Percentiles rank a stretch among this genome's conserved stretches.
Conservation (phyloP, 2,797 vertebrate genomes). For the Gymnodraco acuticeps region DNA sequence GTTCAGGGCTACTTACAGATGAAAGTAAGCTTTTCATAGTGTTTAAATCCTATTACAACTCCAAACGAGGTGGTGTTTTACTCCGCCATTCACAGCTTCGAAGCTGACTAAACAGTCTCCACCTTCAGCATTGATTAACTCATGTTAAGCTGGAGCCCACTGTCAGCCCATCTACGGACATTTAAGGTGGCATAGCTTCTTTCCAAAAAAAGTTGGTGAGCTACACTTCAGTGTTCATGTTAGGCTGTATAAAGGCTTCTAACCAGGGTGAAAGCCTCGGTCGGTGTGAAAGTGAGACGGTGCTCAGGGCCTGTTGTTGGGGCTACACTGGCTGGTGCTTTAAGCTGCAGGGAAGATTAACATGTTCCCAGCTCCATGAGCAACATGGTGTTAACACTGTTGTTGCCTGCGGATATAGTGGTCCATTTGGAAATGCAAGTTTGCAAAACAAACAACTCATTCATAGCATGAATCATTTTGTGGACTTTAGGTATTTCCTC, state of each 20-base stretch:
- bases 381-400: background rate
- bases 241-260: conserved; percentile 20
- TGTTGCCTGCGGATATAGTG: background rate
- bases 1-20: conserved; percentile 63
- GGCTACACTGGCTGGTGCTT: conserved; percentile 20
- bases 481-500: background rate
- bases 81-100: conserved; percentile 40
- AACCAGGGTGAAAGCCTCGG: conserved; percentile 13
- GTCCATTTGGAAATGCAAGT: conserved; percentile 2
- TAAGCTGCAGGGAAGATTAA: background rate
- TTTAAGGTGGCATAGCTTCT: background rate
- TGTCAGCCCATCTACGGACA: conserved; percentile 41
- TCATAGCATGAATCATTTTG: background rate
- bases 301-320: conserved; percentile 9
- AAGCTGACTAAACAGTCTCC: conserved; percentile 64
- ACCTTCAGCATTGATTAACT: conserved; percentile 48
- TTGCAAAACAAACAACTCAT: conserved; percentile 9
- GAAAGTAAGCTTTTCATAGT: conserved; percentile 68
- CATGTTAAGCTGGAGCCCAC: conserved; percentile 38
- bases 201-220: conserved; percentile 19
- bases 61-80: conserved; percentile 52
- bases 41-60: conserved; percentile 71
- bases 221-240: conserved; percentile 19
- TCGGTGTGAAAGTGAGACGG: conserved; percentile 31
- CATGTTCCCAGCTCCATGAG: background rate